phyloP scores from a whole-genome alignment of 2,797 vertebrate genomes.

The Sebastes nivosus region DNA sequence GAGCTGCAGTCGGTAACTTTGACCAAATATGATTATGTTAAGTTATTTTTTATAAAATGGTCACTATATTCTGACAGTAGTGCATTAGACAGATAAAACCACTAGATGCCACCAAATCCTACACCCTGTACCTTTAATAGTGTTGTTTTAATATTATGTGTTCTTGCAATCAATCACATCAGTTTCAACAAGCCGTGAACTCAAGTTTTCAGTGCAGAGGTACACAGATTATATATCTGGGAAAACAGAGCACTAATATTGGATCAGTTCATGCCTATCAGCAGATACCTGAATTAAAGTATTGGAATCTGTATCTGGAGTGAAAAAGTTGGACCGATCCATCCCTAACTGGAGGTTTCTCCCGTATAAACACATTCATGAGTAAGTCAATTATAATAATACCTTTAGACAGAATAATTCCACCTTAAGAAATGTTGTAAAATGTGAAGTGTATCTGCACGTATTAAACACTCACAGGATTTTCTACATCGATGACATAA shows the following conservation, averaged over 20 bases:
- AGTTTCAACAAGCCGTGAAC: no score
- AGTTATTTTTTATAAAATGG: no score
- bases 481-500: slow-evolving; percentile 88
- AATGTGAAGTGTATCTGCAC: neutral
- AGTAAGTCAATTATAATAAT: neutral
- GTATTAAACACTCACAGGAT: slow-evolving; percentile 80
- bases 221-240: neutral
- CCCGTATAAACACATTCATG: neutral
- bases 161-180: neutral
- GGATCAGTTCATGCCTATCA: neutral
- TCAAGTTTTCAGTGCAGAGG: neutral
- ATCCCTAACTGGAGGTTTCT: neutral
- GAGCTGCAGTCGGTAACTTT: neutral
- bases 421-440: neutral
- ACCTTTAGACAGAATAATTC: neutral
- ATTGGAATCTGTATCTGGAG: neutral
- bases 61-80: no score
- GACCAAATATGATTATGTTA: no score
- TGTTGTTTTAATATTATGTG: neutral
- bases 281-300: neutral
- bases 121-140: neutral
- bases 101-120: no score
- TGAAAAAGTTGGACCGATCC: neutral
- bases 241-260: neutral
- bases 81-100: no score